Evolutionary conservation across 2,888 invertebrate species (phyloP).

Genomic region (Bursaphelenchus okinawaensis): DNA sequence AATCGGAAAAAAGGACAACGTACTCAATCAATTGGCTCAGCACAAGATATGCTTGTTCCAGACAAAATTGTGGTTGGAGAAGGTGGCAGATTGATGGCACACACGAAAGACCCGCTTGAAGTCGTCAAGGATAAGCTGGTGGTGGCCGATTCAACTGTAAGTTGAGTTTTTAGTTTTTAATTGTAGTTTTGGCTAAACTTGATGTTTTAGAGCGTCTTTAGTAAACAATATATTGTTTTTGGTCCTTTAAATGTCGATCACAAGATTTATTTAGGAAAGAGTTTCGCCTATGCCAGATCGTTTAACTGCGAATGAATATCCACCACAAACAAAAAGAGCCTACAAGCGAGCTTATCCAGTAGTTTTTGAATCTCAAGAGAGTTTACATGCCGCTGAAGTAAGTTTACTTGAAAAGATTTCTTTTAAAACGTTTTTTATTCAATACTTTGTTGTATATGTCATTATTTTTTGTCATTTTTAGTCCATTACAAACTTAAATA

Average conservation of each 20-base stretch:
- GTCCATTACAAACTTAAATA: slow-evolving; percentile 1
- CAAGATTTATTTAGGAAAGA: slow-evolving; percentile 8
- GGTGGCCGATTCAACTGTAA: neutral
- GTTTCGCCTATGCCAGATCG: slow-evolving; percentile 9
- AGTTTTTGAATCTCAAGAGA: neutral
- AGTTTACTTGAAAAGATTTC: slow-evolving; percentile 12
- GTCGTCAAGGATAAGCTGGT: neutral
- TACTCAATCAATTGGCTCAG: neutral
- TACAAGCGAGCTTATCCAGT: slow-evolving; percentile 3
- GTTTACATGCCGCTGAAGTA: neutral
- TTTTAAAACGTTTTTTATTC: neutral
- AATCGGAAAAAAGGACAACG: slow-evolving; percentile 18
- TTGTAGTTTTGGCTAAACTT: no score
- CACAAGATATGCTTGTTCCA: slow-evolving; percentile 11
- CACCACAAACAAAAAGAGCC: slow-evolving; percentile 2
- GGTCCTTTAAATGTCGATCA: no score
- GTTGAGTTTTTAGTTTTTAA: neutral
- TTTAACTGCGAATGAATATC: slow-evolving; percentile 19
- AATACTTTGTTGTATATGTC: no score
- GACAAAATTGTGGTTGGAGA: slow-evolving; percentile 22
- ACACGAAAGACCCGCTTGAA: neutral
- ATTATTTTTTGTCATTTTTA: neutral
- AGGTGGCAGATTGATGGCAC: slow-evolving; percentile 2
- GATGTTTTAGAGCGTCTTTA: no score
- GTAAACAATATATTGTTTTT: no score